Percentiles rank a stretch among this genome's conserved stretches.
Evolutionary conservation across 1,140 invertebrate genomes (phyloP).

Genomic region (Nasonia giraulti): DNA sequence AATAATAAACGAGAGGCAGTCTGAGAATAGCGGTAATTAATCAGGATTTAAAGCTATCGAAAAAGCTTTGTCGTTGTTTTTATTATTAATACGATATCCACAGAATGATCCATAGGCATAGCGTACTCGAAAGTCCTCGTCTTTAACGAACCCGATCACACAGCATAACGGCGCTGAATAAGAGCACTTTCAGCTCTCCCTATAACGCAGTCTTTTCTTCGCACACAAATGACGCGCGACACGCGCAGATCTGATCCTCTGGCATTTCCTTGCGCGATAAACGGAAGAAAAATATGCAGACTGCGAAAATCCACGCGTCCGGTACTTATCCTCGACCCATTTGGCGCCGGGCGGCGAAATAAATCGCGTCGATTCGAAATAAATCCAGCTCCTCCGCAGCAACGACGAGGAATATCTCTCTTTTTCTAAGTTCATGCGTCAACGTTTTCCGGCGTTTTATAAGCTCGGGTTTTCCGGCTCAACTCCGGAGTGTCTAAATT

Average conservation of each 20-base stretch:
- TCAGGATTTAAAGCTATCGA: too few relatives aligned
- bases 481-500: neutral
- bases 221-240: neutral
- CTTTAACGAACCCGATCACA: neutral
- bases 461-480: slow-evolving; percentile 3
- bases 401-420: neutral
- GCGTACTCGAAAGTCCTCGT: too few relatives aligned
- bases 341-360: slow-evolving; percentile 44
- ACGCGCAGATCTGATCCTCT: neutral
- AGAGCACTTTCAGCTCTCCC: slow-evolving; percentile 16
- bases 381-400: neutral
- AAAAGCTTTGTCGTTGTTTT: too few relatives aligned
- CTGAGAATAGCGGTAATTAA: too few relatives aligned
- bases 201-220: neutral
- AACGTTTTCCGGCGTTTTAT: neutral
- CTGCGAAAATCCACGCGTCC: slow-evolving; percentile 38
- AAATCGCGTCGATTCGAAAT: slow-evolving; percentile 18
- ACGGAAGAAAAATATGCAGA: slow-evolving; percentile 37
- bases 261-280: slow-evolving; percentile 17
- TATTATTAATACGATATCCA: too few relatives aligned
- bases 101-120: neutral
- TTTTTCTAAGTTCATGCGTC: neutral
- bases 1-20: too few relatives aligned
- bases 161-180: neutral
- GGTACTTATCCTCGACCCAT: slow-evolving; percentile 51